Percentiles rank a stretch among this genome's conserved stretches.
These are phyloP conservation scores for Limnephilus auricula DNA, from an alignment of 2,888 invertebrate genomes.

Conservation along the genomic window DNA sequence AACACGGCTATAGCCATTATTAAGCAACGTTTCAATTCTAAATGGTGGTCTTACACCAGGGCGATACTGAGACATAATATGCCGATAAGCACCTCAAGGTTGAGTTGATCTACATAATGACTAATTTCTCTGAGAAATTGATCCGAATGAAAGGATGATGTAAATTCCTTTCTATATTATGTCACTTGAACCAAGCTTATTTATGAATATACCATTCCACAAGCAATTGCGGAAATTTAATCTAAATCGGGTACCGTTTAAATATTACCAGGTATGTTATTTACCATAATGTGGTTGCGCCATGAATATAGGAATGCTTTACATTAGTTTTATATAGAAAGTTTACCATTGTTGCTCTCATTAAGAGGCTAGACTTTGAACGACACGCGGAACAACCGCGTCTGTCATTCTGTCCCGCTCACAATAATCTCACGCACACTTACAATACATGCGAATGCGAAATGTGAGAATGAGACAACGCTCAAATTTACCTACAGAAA, in stretches of 20 bases:
- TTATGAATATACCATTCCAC: slow-evolving; percentile 34
- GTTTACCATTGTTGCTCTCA: slow-evolving; percentile 40
- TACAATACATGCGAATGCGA: too few relatives aligned
- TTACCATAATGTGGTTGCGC: slow-evolving; percentile 31
- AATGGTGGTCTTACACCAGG: too few relatives aligned
- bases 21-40: too few relatives aligned
- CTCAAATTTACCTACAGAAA: too few relatives aligned
- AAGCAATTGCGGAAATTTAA: slow-evolving; percentile 34
- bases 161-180: slow-evolving; percentile 33
- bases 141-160: not conserved
- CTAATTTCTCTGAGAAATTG: not conserved
- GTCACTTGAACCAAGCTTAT: not conserved
- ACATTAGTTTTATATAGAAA: slow-evolving; percentile 25
- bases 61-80: too few relatives aligned
- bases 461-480: too few relatives aligned
- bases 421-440: too few relatives aligned
- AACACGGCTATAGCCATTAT: too few relatives aligned
- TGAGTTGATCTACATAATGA: not conserved
- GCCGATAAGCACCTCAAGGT: not conserved
- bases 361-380: too few relatives aligned
- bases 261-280: slow-evolving; percentile 20
- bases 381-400: too few relatives aligned
- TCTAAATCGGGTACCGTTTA: slow-evolving; percentile 28
- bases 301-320: not conserved
- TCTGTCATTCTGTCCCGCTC: too few relatives aligned